Conservation (phyloP, 2,113 vertebrate genomes). For the Oncorhynchus clarkii region DNA sequence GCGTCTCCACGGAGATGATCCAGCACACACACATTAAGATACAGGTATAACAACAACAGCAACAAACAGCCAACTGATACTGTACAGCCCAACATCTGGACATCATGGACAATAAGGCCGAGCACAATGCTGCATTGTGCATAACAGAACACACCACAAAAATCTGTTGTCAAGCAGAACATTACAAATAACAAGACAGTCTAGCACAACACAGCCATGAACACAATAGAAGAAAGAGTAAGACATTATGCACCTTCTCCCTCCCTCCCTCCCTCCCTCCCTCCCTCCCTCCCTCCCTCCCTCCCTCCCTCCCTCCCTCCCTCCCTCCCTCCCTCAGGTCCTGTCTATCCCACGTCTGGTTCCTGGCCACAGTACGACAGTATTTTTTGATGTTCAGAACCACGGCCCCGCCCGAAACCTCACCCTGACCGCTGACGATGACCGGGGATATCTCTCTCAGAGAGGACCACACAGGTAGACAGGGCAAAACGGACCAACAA, state of each 20-base stretch:
- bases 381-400: conserved; percentile 70
- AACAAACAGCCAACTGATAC: too few species aligned
- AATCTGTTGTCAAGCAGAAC: too few species aligned
- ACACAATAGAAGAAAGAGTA: neutral
- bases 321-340: conserved; percentile 44
- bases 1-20: conserved; percentile 71
- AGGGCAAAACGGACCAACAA: conserved; percentile 42
- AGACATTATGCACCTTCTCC: neutral
- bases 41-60: conserved; percentile 51
- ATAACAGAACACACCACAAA: too few species aligned
- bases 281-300: too few species aligned
- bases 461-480: conserved; percentile 59
- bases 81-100: too few species aligned
- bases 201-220: neutral
- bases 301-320: neutral
- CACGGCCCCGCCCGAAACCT: conserved; percentile 66
- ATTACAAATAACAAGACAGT: too few species aligned
- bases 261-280: neutral
- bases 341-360: conserved; percentile 41
- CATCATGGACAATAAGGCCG: too few species aligned
- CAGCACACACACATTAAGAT: conserved; percentile 72
- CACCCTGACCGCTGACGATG: conserved; percentile 52
- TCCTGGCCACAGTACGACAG: conserved; percentile 52
- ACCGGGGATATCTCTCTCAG: conserved; percentile 71
- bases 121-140: too few species aligned